phyloP scores from a whole-genome alignment of 1,140 invertebrate species.

The Pseudomyrmex gracilis region DNA sequence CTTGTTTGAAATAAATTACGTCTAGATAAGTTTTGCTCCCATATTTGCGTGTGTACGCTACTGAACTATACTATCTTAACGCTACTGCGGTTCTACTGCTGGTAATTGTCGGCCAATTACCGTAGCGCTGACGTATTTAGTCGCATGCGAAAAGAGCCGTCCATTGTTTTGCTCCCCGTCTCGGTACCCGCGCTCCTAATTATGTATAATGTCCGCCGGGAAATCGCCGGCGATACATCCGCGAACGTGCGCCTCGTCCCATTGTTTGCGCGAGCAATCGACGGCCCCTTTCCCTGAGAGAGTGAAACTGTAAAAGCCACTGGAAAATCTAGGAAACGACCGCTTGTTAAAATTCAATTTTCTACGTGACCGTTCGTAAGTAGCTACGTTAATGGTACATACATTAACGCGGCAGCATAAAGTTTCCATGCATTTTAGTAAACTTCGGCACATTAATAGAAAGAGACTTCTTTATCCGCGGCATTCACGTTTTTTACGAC shows the following conservation, averaged over 20 bases:
- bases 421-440: background rate
- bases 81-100: slow-evolving; percentile 58
- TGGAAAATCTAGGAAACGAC: slow-evolving; percentile 43
- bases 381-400: background rate
- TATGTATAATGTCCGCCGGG: slow-evolving; percentile 72
- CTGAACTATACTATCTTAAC: slow-evolving; percentile 39
- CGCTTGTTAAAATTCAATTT: slow-evolving; percentile 53
- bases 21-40: slow-evolving; percentile 67
- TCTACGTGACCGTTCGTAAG: slow-evolving; percentile 40
- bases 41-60: slow-evolving; percentile 44
- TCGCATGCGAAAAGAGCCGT: slow-evolving; percentile 78
- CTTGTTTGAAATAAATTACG: slow-evolving; percentile 71
- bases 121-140: slow-evolving; percentile 76
- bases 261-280: slow-evolving; percentile 45
- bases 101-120: slow-evolving; percentile 81
- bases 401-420: background rate
- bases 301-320: slow-evolving; percentile 32
- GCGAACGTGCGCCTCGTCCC: slow-evolving; percentile 34
- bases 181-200: slow-evolving; percentile 74
- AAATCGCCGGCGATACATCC: slow-evolving; percentile 66
- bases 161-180: slow-evolving; percentile 76
- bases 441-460: background rate
- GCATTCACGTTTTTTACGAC: too few species aligned
- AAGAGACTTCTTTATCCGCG: too few species aligned
- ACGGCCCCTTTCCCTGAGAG: background rate